Evolutionary conservation across 2,888 invertebrate genomes (phyloP).

Genomic region (Gastrophysa polygoni): DNA sequence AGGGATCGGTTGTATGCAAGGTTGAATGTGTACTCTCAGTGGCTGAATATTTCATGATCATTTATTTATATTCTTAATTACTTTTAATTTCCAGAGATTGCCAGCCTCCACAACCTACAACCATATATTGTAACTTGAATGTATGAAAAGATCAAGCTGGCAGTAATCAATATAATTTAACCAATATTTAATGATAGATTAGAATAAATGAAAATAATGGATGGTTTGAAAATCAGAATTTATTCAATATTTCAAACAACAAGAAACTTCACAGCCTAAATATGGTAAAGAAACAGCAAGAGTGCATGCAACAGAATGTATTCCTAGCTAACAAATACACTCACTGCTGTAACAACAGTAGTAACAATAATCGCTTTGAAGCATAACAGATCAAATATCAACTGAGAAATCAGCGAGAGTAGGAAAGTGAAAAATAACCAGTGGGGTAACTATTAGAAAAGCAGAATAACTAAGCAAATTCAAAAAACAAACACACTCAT

Average conservation of each 20-base stretch:
- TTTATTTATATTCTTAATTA: too few relatives aligned
- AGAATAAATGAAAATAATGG: not conserved
- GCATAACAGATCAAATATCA: not conserved
- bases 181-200: too few relatives aligned
- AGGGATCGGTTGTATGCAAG: too few relatives aligned
- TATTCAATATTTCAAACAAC: conserved; percentile 16
- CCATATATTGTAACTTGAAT: too few relatives aligned
- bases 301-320: conserved; percentile 15
- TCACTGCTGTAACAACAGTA: not conserved
- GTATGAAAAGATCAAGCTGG: too few relatives aligned
- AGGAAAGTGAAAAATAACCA: not conserved
- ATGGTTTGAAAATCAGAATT: conserved; percentile 17
- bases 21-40: too few relatives aligned
- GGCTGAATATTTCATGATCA: too few relatives aligned
- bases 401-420: not conserved
- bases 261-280: conserved; percentile 27
- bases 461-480: not conserved
- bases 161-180: too few relatives aligned
- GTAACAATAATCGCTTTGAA: not conserved
- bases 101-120: too few relatives aligned
- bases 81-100: too few relatives aligned
- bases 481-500: not conserved
- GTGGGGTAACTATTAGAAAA: not conserved
- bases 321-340: not conserved
- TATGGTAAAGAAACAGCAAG: conserved; percentile 24